Conservation (phyloP, 2,113 vertebrate species). For the Micronisus gabar region DNA sequence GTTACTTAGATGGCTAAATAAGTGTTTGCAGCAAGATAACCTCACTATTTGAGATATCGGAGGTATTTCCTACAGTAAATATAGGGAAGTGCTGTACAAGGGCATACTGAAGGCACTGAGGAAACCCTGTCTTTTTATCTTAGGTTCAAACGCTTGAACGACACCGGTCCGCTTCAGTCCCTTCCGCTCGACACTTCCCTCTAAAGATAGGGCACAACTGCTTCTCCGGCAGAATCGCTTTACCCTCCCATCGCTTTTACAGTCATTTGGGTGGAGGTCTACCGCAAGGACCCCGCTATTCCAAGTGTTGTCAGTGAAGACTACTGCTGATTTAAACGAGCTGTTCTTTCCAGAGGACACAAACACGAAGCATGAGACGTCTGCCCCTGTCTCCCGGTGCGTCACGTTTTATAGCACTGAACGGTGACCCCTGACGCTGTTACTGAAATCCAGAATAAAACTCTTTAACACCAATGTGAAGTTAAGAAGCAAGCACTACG, state of each 20-base stretch:
- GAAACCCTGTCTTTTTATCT: conserved; percentile 37
- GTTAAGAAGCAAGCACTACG: too few species aligned
- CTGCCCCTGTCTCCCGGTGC: accelerated
- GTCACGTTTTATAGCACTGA: background rate
- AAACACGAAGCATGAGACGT: background rate
- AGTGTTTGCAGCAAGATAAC: conserved; percentile 65
- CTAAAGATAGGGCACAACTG: conserved; percentile 1
- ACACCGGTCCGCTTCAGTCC: background rate
- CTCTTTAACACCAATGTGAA: too few species aligned
- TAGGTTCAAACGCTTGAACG: background rate
- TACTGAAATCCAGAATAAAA: too few species aligned
- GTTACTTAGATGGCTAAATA: conserved; percentile 35
- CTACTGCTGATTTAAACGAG: background rate
- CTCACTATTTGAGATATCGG: conserved; percentile 20
- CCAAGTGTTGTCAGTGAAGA: background rate
- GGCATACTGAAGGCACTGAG: conserved; percentile 9
- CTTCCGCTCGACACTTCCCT: background rate
- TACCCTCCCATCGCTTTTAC: background rate
- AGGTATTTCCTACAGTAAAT: conserved; percentile 63
- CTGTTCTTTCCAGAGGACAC: background rate
- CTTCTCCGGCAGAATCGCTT: background rate
- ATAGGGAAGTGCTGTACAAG: conserved; percentile 23
- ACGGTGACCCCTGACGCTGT: background rate
- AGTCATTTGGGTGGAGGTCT: background rate
- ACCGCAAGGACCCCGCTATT: accelerated